Conservation (phyloP, 2,113 vertebrate species). For the Vombatus ursinus region DNA sequence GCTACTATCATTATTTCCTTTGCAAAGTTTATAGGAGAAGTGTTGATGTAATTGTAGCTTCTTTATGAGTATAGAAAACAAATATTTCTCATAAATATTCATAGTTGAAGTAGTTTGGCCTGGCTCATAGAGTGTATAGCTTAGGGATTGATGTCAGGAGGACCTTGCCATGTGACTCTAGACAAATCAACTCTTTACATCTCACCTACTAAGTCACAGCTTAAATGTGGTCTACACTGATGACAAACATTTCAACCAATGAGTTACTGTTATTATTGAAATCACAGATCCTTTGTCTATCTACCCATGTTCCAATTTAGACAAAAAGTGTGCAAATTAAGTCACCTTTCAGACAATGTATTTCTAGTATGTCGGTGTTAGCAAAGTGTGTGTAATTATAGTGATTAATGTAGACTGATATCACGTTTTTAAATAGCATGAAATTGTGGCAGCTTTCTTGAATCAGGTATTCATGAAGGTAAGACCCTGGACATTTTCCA, state of each 20-base stretch:
- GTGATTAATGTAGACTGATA: slow-evolving; percentile 20
- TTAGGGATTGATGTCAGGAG: neutral
- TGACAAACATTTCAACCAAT: neutral
- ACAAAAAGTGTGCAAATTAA: slow-evolving; percentile 56
- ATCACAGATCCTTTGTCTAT: neutral
- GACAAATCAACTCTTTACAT: neutral
- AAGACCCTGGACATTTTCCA: slow-evolving; percentile 42
- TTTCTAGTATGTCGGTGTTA: slow-evolving; percentile 44
- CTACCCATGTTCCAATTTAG: neutral
- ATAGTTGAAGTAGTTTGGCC: neutral
- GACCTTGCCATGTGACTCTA: neutral
- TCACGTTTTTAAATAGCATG: slow-evolving; percentile 5
- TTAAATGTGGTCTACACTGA: neutral
- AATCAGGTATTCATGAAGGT: slow-evolving; percentile 38
- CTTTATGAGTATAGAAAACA: slow-evolving; percentile 63
- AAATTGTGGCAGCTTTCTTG: neutral
- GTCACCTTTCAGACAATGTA: slow-evolving; percentile 52
- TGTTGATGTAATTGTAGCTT: slow-evolving; percentile 35
- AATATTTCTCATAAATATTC: slow-evolving; percentile 55
- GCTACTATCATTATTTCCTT: neutral
- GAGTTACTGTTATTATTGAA: neutral
- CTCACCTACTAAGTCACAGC: neutral
- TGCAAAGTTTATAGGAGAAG: slow-evolving; percentile 9
- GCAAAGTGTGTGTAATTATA: slow-evolving; percentile 27
- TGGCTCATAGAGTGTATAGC: neutral